A percentile compares a stretch with the other conserved stretches of the same genome.
Conservation (phyloP, 2,888 invertebrate genomes). For the Hyalella azteca region DNA sequence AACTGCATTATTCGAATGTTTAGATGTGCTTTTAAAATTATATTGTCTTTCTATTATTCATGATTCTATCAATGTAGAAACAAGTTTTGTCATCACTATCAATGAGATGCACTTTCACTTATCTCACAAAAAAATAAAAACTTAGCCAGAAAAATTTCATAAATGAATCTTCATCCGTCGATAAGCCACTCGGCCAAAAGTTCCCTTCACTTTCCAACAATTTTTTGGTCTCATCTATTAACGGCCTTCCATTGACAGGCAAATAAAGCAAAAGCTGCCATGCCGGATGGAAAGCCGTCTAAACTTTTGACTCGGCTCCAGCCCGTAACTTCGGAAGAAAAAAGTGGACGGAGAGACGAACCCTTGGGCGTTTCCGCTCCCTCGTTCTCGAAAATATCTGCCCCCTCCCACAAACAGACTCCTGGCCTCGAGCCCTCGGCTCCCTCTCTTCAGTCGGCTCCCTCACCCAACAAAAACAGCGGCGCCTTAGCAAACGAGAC, state of each 20-base stretch:
- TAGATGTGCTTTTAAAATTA: no score
- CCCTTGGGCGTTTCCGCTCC: conserved; percentile 15
- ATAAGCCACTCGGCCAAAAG: no score
- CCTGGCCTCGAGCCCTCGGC: background rate
- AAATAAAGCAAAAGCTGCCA: conserved; percentile 13
- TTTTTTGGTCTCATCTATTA: background rate
- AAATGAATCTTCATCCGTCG: no score
- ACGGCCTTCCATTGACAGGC: background rate
- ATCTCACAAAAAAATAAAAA: no score
- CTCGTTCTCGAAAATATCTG: conserved; percentile 15
- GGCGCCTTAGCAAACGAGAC: background rate
- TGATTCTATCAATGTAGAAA: no score
- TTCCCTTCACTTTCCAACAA: background rate
- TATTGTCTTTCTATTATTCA: no score
- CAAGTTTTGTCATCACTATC: no score
- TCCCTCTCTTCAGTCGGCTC: background rate
- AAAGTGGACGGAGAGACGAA: conserved; percentile 9
- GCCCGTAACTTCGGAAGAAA: conserved; percentile 11
- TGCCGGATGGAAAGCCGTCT: conserved; percentile 22
- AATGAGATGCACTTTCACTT: no score
- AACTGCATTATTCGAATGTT: no score
- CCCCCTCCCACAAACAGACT: conserved; percentile 1
- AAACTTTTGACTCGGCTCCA: conserved; percentile 31
- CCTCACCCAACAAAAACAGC: background rate
- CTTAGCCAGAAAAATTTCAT: no score